A percentile compares a stretch with the other conserved stretches of the same genome.
phyloP scores from a whole-genome alignment of 2,797 vertebrate genomes.

The Parauchenoglanis punctatus region DNA sequence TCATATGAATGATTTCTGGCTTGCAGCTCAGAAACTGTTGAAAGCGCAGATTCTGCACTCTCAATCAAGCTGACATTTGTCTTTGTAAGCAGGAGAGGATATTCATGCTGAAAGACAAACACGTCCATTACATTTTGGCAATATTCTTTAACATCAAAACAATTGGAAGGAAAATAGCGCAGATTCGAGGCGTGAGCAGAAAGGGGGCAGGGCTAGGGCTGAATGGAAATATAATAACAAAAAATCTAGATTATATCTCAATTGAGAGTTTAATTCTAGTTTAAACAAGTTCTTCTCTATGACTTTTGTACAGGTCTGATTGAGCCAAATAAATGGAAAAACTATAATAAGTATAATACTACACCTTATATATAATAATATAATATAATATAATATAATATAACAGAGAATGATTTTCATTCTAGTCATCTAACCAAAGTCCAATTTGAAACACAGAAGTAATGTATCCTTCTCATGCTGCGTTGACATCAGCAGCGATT shows the following conservation, averaged over 20 bases:
- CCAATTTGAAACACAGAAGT: background rate
- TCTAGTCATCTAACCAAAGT: too few species aligned
- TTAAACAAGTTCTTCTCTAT: background rate
- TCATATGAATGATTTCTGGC: conserved; percentile 3
- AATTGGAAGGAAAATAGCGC: background rate
- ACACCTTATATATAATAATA: background rate
- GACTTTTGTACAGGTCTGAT: background rate
- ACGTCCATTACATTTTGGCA: background rate
- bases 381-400: background rate
- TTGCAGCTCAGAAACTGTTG: conserved; percentile 1
- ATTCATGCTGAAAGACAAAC: conserved; percentile 7
- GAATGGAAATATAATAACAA: background rate
- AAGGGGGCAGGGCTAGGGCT: background rate
- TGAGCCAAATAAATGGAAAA: too few species aligned
- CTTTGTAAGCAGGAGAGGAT: conserved; percentile 2
- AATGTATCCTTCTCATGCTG: background rate
- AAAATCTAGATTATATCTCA: background rate
- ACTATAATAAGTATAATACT: background rate
- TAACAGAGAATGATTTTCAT: background rate
- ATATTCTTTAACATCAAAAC: background rate
- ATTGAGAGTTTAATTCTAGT: background rate
- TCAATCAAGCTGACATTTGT: background rate
- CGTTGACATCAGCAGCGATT: background rate
- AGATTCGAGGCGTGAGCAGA: too few species aligned
- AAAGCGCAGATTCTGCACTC: background rate